Conservation (phyloP, 2,888 invertebrate genomes). For the Torymus auratus region DNA sequence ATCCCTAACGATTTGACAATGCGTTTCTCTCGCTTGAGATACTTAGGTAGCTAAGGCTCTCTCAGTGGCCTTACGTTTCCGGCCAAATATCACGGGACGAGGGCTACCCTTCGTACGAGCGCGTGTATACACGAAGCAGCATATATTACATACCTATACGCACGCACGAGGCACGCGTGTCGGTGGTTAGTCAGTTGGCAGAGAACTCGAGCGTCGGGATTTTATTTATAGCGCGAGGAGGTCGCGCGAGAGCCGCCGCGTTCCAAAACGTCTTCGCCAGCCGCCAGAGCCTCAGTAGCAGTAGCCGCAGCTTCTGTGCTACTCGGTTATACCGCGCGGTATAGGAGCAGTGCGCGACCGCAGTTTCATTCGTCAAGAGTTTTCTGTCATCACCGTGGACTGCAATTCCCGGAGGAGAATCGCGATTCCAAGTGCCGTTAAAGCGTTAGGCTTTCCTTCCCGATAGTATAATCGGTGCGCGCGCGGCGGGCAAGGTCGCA, state of each 20-base stretch:
- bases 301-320: background rate
- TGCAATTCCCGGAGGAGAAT: no score
- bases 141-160: no score
- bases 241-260: slow-evolving; percentile 47
- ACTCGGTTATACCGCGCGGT: background rate
- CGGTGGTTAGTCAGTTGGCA: slow-evolving; percentile 38
- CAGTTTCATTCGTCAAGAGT: no score
- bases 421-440: no score
- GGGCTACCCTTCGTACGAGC: background rate
- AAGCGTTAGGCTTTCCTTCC: no score
- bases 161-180: no score
- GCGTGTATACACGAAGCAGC: no score
- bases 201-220: slow-evolving; percentile 16
- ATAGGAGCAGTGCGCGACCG: no score
- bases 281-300: background rate
- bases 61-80: slow-evolving; percentile 34
- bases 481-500: no score
- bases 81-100: slow-evolving; percentile 23
- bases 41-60: no score
- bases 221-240: slow-evolving; percentile 76
- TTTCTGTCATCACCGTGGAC: no score
- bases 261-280: slow-evolving; percentile 72
- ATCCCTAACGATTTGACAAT: background rate
- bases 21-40: background rate
- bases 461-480: no score